phyloP scores from a whole-genome alignment of 2,888 invertebrate species.

The Idaea straminata region DNA sequence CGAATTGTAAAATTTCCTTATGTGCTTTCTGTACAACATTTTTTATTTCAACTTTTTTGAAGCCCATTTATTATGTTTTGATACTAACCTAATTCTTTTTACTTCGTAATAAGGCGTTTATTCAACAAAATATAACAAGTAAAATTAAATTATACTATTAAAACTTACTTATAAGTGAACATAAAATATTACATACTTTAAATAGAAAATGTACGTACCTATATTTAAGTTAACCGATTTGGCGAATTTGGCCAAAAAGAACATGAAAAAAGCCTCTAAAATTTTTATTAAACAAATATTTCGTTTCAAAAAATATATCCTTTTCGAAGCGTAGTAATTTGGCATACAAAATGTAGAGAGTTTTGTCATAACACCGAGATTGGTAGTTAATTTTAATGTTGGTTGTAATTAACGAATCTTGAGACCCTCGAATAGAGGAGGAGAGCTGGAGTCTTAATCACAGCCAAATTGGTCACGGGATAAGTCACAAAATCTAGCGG shows the following conservation, averaged over 20 bases:
- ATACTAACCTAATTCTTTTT: too few species aligned
- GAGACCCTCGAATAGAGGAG: constrained; percentile 65
- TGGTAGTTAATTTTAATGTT: constrained; percentile 73
- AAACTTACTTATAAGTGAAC: too few species aligned
- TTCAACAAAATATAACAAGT: too few species aligned
- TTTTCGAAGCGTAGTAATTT: constrained; percentile 10
- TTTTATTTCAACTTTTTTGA: too few species aligned
- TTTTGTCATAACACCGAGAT: constrained; percentile 56
- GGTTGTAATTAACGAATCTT: constrained; percentile 75
- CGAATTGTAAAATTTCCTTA: too few species aligned
- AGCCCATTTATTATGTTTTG: too few species aligned
- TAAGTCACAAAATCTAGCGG: constrained; percentile 29
- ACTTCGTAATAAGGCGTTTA: too few species aligned
- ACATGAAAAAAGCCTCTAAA: not conserved
- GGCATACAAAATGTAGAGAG: constrained; percentile 36
- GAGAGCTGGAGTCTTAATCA: constrained; percentile 59
- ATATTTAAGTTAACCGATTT: not conserved
- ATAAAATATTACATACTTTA: too few species aligned
- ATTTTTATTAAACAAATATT: constrained; percentile 4
- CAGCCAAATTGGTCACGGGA: constrained; percentile 28
- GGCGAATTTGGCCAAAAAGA: not conserved
- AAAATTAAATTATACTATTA: too few species aligned
- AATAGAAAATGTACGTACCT: too few species aligned
- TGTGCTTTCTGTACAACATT: too few species aligned
- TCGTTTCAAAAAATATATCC: constrained; percentile 1